Percentiles rank a stretch among this genome's conserved stretches.
phyloP scores from a whole-genome alignment of 2,797 vertebrate genomes.

The Acrocephalus scirpaceus region DNA sequence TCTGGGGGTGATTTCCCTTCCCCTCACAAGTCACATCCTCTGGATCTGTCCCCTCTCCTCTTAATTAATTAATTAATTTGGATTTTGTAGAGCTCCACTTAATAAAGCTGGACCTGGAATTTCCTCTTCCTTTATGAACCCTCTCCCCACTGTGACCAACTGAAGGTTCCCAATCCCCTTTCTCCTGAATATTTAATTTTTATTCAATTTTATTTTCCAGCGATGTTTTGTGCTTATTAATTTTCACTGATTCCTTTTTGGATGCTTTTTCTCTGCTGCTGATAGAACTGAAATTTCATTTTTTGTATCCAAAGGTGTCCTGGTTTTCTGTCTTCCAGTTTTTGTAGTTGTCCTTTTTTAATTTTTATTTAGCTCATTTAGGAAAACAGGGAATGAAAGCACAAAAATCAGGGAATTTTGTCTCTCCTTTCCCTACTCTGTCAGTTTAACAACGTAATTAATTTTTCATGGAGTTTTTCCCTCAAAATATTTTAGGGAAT shows the following conservation, averaged over 20 bases:
- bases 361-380: not conserved
- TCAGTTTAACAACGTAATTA: not conserved
- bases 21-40: not conserved
- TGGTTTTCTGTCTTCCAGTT: not conserved
- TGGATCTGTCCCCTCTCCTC: not conserved
- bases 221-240: too few species aligned
- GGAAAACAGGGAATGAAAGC: not conserved
- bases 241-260: not conserved
- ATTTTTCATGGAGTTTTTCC: not conserved
- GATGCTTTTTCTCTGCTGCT: not conserved
- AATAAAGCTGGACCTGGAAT: not conserved
- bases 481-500: not conserved
- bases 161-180: not conserved
- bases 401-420: not conserved
- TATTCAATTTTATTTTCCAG: fast-evolving
- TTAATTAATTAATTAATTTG: not conserved
- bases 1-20: not conserved
- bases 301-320: not conserved
- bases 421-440: not conserved
- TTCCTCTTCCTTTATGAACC: not conserved
- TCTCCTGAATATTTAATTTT: not conserved
- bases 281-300: not conserved
- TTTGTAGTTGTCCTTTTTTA: not conserved
- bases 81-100: not conserved
- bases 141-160: not conserved